A percentile compares a stretch with the other conserved stretches of the same genome.
These are phyloP conservation scores for Acomys russatus DNA, from an alignment of 2,797 vertebrate genomes.

Conservation along the genomic window DNA sequence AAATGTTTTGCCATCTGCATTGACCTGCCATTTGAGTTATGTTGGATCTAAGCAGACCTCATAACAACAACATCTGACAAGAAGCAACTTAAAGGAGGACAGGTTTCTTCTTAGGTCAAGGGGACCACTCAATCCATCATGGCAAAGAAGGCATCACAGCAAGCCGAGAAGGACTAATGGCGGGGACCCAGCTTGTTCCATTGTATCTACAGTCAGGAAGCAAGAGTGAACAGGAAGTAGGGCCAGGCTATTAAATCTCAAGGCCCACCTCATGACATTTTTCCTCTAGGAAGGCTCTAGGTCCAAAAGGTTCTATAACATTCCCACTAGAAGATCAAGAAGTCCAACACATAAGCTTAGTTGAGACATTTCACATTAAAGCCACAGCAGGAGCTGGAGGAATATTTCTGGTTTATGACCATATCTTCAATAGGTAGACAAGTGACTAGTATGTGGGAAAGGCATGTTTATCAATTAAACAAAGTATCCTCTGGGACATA, in stretches of 20 bases:
- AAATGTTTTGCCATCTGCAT: too few species aligned
- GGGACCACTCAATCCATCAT: not conserved
- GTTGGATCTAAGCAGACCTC: too few species aligned
- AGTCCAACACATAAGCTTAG: not conserved
- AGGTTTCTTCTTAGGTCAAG: not conserved
- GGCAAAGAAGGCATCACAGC: not conserved
- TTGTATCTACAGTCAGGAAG: not conserved
- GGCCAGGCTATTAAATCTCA: not conserved
- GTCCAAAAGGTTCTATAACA: not conserved
- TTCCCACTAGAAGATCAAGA: not conserved
- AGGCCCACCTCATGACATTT: not conserved
- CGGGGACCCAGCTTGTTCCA: not conserved
- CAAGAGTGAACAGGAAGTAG: not conserved
- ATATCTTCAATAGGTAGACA: not conserved
- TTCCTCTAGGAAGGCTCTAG: not conserved
- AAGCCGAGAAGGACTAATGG: not conserved
- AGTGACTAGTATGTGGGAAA: not conserved
- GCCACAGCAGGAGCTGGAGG: not conserved
- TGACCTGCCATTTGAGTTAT: too few species aligned
- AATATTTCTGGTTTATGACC: not conserved
- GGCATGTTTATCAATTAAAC: constrained; percentile 6
- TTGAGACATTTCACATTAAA: not conserved
- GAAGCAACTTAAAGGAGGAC: not conserved
- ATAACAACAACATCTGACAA: not conserved
- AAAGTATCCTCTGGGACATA: not conserved